Base-by-base conservation (phyloP, 2,113 vertebrate genomes). In the Apaloderma vittatum region DNA sequence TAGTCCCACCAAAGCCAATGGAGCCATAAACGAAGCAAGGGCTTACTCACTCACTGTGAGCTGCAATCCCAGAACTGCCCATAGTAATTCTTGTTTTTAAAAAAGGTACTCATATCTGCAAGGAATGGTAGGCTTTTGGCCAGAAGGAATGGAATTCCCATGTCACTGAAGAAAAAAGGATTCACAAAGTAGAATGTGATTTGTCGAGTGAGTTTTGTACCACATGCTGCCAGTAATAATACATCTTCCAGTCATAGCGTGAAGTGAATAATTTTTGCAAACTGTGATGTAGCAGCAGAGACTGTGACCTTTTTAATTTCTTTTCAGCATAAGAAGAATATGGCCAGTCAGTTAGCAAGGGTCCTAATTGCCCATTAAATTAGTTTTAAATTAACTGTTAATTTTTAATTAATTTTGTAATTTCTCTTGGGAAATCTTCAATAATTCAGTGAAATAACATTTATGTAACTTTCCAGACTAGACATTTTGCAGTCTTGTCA, bases 361-460 rank as follows among this genome's bases (percentile, higher is more conserved):
- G 19, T 77, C 11, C 3, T 66, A 83, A 90, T 74, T 57, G 22
- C 57, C 54, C 22, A 26, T 65, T 5, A 84, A 92, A 92, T 87
- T 3, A 88, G 84, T 87, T 80, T 92, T 52, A 78, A 94, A 92
- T 80, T 74, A 62, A 45, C 45, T 75, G 57, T 34, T 94, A 91
- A 49, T 87, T 95, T 93, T 84, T 89, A 91, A 93, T 91, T 78
- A 89, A 32, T 72, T 90, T 76, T 57, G 27, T 74, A 70, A 45
- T 89, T 75, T 86, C 12, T 78, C 76, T 74, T 58, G 52, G 65
- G 80, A 97, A 91, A 84, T 75, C 34, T 55, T 86, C 73, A 86
- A 49, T 72, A 89, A 89, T 46, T 78, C 61, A 91, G 24, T 55
- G 24, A 95, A 93, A 58, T n/a, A 4, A 61, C 29, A 61, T 84